Conservation (phyloP, 2,797 vertebrate genomes). For the Holocentrus rufus region DNA sequence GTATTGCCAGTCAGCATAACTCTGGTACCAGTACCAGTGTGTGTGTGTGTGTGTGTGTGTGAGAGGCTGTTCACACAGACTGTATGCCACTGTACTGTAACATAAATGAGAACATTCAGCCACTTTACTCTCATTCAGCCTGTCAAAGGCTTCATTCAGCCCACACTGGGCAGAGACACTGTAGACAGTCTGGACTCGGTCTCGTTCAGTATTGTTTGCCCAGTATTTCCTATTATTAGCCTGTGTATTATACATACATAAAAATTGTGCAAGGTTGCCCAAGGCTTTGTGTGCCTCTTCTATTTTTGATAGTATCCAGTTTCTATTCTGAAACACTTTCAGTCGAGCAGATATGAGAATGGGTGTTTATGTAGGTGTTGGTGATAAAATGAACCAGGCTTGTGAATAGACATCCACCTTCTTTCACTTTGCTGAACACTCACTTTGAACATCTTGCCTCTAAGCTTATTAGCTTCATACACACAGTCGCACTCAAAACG, state of each 20-base stretch:
- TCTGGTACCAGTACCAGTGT: constrained; percentile 28
- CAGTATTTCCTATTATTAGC: constrained; percentile 35
- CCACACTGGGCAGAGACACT: constrained; percentile 26
- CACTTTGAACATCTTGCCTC: neutral
- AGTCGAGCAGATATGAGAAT: neutral
- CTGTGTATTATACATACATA: constrained; percentile 8
- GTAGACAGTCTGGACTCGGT: constrained; percentile 39
- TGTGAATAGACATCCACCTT: constrained; percentile 1
- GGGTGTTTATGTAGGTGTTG: constrained; percentile 14
- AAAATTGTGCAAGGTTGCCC: neutral
- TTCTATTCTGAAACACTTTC: constrained; percentile 11
- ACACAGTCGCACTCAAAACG: neutral
- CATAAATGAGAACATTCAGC: constrained; percentile 77
- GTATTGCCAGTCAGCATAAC: constrained; percentile 7
- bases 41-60: constrained; percentile 35
- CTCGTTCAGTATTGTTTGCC: constrained; percentile 49
- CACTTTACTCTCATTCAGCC: constrained; percentile 55
- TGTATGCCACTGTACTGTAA: constrained; percentile 72
- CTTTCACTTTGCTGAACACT: constrained; percentile 5
- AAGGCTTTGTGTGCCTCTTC: neutral
- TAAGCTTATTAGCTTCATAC: neutral
- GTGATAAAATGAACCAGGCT: constrained; percentile 24
- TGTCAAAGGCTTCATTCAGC: constrained; percentile 73
- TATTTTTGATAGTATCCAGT: constrained; percentile 33
- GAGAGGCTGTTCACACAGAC: constrained; percentile 44